These are phyloP conservation scores for Hydractinia symbiolongicarpus DNA, from an alignment of 30 jellyfish, hydroid and myxozoan genomes.

Conservation along the genomic window DNA sequence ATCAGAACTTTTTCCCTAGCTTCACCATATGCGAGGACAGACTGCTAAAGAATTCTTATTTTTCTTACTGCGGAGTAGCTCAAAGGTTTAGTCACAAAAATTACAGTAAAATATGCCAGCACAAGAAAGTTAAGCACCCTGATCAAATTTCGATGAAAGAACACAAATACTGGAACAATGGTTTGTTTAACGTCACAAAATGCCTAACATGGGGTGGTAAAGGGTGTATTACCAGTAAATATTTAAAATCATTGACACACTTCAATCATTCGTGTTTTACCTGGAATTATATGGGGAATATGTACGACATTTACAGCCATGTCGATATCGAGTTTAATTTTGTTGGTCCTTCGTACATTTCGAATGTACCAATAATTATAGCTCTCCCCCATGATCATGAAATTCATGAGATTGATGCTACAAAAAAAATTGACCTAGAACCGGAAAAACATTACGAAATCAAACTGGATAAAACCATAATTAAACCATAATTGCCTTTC, in stretches of 20 bases:
- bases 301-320: slow-evolving; percentile 20
- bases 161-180: slow-evolving; percentile 6
- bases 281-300: slow-evolving; percentile 21
- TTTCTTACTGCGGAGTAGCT: slow-evolving; percentile 3
- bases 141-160: background rate
- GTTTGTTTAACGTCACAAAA: slow-evolving; percentile 28
- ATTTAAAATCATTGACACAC: background rate
- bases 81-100: slow-evolving; percentile 5
- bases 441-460: slow-evolving; percentile 12
- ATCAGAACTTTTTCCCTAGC: slow-evolving; percentile 21
- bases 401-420: slow-evolving; percentile 6
- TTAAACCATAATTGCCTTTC: slow-evolving; percentile 7
- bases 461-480: background rate
- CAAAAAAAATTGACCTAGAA: slow-evolving; percentile 10
- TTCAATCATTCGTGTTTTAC: slow-evolving; percentile 19
- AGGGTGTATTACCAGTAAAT: background rate
- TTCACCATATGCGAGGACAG: slow-evolving; percentile 6
- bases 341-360: background rate
- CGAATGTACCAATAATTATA: slow-evolving; percentile 4
- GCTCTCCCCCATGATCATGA: slow-evolving; percentile 15
- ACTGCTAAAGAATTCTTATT: background rate
- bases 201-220: slow-evolving; percentile 30
- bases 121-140: background rate
- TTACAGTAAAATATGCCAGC: background rate
- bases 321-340: slow-evolving; percentile 14